phyloP scores from a whole-genome alignment of 2,113 vertebrate genomes.

The Antennarius striatus region DNA sequence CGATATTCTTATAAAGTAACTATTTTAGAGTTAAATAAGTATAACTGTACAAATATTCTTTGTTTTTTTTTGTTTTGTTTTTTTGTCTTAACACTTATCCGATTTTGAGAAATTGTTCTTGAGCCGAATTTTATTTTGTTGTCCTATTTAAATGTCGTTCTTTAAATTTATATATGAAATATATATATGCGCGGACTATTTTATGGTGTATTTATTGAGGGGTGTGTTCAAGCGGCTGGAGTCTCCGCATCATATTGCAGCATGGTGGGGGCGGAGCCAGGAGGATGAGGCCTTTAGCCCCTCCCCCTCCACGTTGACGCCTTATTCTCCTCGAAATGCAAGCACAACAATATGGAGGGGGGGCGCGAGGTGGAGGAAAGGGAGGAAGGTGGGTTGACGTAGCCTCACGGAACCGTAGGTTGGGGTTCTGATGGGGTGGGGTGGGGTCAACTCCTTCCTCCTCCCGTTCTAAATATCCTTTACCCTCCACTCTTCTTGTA shows the following conservation, averaged over 20 bases:
- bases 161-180: slow-evolving; percentile 76
- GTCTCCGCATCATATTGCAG: slow-evolving; percentile 66
- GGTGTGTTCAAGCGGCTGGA: slow-evolving; percentile 73
- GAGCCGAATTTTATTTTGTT: slow-evolving; percentile 80
- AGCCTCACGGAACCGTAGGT: not conserved
- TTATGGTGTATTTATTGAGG: slow-evolving; percentile 85
- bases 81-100: slow-evolving; percentile 84
- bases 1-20: slow-evolving; percentile 81
- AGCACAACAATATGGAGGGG: slow-evolving; percentile 76
- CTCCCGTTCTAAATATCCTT: slow-evolving; percentile 15
- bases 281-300: slow-evolving; percentile 54
- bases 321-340: slow-evolving; percentile 70
- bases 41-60: slow-evolving; percentile 70
- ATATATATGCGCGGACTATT: slow-evolving; percentile 81
- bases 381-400: slow-evolving; percentile 18
- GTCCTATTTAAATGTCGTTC: slow-evolving; percentile 84
- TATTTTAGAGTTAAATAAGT: slow-evolving; percentile 80
- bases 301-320: slow-evolving; percentile 65
- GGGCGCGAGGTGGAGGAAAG: slow-evolving; percentile 33
- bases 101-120: slow-evolving; percentile 71
- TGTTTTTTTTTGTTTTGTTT: slow-evolving; percentile 78
- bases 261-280: slow-evolving; percentile 62
- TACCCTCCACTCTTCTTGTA: slow-evolving; percentile 37
- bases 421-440: not conserved
- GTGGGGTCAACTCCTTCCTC: slow-evolving; percentile 14